Conservation (phyloP, 2,888 invertebrate species). For the Rhyacophila evoluta region DNA sequence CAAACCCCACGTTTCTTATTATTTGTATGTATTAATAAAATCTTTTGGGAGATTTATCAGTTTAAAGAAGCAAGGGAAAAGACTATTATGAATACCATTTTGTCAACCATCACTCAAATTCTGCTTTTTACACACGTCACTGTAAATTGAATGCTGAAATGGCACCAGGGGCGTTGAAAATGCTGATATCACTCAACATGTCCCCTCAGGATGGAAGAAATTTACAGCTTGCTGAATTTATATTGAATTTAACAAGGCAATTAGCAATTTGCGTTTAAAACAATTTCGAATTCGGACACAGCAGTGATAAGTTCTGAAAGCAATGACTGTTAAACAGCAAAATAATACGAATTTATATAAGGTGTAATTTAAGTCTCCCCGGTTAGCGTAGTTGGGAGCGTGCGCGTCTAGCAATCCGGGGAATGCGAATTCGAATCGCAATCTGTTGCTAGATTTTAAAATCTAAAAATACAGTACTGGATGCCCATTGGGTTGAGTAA, state of each 20-base stretch:
- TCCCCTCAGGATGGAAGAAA: not conserved
- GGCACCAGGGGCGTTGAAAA: conserved; percentile 27
- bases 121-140: not conserved
- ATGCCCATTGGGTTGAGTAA: too few species aligned
- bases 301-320: not conserved
- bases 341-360: not conserved
- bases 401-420: too few species aligned
- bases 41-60: too few species aligned
- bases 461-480: too few species aligned
- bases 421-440: too few species aligned
- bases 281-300: not conserved
- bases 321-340: not conserved
- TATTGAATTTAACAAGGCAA: conserved; percentile 6
- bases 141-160: conserved; percentile 24
- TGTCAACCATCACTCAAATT: not conserved
- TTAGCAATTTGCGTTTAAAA: not conserved
- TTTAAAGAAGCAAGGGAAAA: too few species aligned
- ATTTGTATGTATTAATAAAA: too few species aligned
- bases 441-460: too few species aligned
- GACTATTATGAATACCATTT: not conserved
- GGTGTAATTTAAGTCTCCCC: too few species aligned
- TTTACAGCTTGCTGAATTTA: not conserved
- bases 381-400: too few species aligned
- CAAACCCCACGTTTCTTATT: too few species aligned
- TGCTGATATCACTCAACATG: conserved; percentile 41